Percentiles rank a stretch among this genome's conserved stretches.
Evolutionary conservation across 2,797 vertebrate species (phyloP).

Genomic region (Kryptolebias ocellatus): DNA sequence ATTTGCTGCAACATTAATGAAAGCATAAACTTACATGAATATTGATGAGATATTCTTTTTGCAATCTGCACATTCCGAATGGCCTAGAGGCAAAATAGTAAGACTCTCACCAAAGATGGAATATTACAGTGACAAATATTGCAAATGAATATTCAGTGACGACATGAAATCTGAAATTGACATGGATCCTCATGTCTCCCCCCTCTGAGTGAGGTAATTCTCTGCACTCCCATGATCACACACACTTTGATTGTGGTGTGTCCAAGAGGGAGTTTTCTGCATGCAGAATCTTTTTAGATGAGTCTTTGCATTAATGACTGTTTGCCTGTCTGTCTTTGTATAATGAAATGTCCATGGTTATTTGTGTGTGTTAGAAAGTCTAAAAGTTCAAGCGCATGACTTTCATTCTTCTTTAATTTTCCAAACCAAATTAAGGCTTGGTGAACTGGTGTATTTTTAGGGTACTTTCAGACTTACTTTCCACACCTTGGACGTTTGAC

Average conservation of each 20-base stretch:
- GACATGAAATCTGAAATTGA: constrained; percentile 70
- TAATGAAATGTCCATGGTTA: background rate
- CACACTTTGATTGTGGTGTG: constrained; percentile 13
- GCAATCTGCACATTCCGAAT: constrained; percentile 76
- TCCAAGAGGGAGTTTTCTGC: constrained; percentile 5
- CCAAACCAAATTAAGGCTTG: constrained; percentile 2
- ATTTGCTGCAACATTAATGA: constrained; percentile 83
- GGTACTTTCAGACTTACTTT: background rate
- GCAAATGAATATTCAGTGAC: constrained; percentile 76
- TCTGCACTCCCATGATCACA: constrained; percentile 25
- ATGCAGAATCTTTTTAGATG: background rate
- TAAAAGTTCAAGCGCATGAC: constrained; percentile 1
- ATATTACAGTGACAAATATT: constrained; percentile 77
- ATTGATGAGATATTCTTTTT: constrained; percentile 81
- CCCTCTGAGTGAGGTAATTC: constrained; percentile 39
- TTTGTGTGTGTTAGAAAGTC: constrained; percentile 1
- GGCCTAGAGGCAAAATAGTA: constrained; percentile 72
- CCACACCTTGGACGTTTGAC: too few species aligned
- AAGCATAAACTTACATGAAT: constrained; percentile 81
- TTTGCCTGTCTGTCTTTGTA: background rate
- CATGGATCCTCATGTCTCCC: constrained; percentile 51
- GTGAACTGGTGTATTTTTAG: too few species aligned
- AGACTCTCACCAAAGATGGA: constrained; percentile 37
- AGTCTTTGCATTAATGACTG: constrained; percentile 1
- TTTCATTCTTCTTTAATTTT: constrained; percentile 22